Evolutionary conservation across 1,140 invertebrate species (phyloP).

Genomic region (Myzus persicae): DNA sequence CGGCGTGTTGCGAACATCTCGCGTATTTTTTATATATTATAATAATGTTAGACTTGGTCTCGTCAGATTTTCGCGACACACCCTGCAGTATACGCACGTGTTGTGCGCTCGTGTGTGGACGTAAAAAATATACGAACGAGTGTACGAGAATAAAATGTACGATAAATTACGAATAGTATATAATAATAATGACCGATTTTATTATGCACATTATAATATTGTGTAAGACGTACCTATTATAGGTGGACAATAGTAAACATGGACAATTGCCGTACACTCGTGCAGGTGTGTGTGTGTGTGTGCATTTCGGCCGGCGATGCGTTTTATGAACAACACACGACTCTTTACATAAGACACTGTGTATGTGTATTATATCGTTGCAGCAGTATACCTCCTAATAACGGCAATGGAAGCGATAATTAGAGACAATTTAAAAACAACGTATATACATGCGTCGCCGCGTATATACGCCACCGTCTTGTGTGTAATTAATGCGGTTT

Average conservation of each 20-base stretch:
- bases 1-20: not conserved
- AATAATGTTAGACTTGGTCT: not conserved
- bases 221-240: not conserved
- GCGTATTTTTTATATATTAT: not conserved
- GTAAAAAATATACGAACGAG: too few species aligned
- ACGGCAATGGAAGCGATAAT: not conserved
- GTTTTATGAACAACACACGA: slow-evolving; percentile 3
- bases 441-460: not conserved
- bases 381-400: not conserved
- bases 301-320: not conserved
- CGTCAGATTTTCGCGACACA: not conserved
- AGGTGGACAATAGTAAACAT: not conserved
- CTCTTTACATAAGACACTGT: not conserved
- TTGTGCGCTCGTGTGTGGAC: not conserved
- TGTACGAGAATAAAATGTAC: too few species aligned
- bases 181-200: not conserved
- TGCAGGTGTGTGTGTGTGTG: not conserved
- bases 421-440: slow-evolving; percentile 19
- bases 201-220: too few species aligned
- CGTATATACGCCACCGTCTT: not conserved
- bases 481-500: not conserved
- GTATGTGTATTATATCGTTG: too few species aligned
- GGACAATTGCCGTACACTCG: not conserved
- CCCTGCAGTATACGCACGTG: too few species aligned
- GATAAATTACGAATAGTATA: too few species aligned